These are phyloP conservation scores for Zapornia atra DNA, from an alignment of 2,113 vertebrate species.

Conservation along the genomic window DNA sequence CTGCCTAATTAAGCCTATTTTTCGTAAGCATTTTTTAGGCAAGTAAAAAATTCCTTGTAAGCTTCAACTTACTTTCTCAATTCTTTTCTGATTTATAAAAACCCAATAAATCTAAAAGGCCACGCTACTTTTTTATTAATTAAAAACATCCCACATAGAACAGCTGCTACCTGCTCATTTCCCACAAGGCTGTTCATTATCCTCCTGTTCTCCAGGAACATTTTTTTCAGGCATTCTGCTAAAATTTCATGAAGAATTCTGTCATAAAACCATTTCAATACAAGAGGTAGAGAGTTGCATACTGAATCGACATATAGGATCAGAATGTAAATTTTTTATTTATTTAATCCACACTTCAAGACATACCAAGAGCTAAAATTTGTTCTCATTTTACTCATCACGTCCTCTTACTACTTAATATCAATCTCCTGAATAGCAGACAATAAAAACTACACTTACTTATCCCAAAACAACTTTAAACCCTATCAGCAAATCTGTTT, in stretches of 20 bases:
- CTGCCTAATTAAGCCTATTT: not conserved
- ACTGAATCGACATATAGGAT: not conserved
- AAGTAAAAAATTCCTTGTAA: not conserved
- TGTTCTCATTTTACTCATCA: not conserved
- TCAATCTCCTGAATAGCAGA: not conserved
- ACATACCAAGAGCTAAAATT: not conserved
- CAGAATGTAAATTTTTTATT: not conserved
- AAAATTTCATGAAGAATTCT: not conserved
- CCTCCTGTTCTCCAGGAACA: not conserved
- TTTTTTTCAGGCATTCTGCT: not conserved
- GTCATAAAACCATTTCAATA: not conserved
- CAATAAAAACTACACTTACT: not conserved
- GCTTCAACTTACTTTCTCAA: not conserved
- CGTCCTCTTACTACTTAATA: not conserved
- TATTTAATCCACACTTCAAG: not conserved
- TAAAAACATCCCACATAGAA: not conserved
- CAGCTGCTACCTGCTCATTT: not conserved
- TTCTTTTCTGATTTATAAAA: not conserved
- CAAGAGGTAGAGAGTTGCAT: not conserved
- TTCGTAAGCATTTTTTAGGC: not conserved
- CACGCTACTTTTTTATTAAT: not conserved
- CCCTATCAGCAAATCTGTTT: not conserved
- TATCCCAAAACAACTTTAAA: not conserved
- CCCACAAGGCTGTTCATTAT: not conserved
- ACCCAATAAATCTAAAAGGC: not conserved